Conservation (phyloP, 1,140 invertebrate genomes). For the Diprion similis region DNA sequence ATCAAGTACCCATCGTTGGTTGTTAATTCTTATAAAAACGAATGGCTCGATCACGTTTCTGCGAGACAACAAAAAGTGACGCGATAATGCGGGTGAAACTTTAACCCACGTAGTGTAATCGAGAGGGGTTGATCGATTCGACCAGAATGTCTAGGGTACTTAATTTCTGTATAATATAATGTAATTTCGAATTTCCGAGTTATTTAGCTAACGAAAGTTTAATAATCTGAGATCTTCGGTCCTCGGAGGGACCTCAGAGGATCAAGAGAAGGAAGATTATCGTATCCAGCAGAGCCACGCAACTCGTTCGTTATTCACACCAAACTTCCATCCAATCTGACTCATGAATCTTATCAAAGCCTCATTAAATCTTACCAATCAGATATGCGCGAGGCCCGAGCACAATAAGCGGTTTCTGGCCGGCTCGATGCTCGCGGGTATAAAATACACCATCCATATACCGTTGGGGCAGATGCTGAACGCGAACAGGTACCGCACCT, state of each 20-base stretch:
- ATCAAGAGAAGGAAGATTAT: not conserved
- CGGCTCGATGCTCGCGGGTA: constrained; percentile 27
- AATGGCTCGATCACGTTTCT: too few relatives aligned
- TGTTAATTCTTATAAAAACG: too few relatives aligned
- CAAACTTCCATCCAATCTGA: constrained; percentile 41
- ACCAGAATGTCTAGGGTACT: not conserved
- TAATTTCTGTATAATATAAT: not conserved
- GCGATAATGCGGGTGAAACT: too few relatives aligned
- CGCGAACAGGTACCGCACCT: constrained; percentile 16
- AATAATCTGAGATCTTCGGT: constrained; percentile 1
- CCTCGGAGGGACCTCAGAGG: not conserved
- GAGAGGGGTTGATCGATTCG: too few relatives aligned
- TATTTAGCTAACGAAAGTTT: constrained; percentile 10
- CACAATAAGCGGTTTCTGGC: constrained; percentile 24
- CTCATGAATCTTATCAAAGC: constrained; percentile 54
- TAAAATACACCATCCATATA: constrained; percentile 21
- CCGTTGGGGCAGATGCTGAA: constrained; percentile 20
- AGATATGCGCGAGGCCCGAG: constrained; percentile 28
- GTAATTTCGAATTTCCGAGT: not conserved
- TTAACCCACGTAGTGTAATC: too few relatives aligned
- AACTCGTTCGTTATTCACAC: constrained; percentile 37
- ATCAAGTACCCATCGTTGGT: too few relatives aligned
- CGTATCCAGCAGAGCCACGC: constrained; percentile 14
- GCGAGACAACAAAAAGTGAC: too few relatives aligned
- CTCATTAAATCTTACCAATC: constrained; percentile 52